Evolutionary conservation across 2,888 invertebrate species (phyloP).

Genomic region (Vannuccia rotundouncinata): DNA sequence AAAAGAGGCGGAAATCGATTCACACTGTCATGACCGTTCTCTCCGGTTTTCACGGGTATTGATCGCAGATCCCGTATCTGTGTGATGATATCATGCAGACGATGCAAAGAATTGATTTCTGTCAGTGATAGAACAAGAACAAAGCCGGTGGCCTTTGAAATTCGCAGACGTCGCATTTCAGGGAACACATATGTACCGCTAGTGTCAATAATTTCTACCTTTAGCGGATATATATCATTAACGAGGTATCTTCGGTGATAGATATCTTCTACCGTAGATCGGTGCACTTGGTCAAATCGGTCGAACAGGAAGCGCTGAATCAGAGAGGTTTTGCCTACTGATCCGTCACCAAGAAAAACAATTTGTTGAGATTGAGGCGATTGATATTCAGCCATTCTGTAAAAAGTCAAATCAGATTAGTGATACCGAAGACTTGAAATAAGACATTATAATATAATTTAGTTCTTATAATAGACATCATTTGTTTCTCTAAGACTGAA

Average conservation of each 20-base stretch:
- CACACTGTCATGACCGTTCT: background rate
- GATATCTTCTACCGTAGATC: conserved; percentile 28
- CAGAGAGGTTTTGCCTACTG: conserved; percentile 18
- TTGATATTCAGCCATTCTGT: background rate
- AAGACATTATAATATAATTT: too few relatives aligned
- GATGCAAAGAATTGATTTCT: background rate
- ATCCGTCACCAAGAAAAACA: conserved; percentile 4
- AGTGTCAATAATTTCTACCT: conserved; percentile 28
- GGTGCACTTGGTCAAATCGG: background rate
- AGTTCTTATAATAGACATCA: too few relatives aligned
- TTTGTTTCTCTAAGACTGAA: too few relatives aligned
- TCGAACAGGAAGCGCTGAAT: conserved; percentile 30
- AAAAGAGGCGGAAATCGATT: background rate
- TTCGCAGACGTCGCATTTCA: conserved; percentile 22
- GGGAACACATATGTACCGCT: conserved; percentile 28
- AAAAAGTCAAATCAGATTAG: too few relatives aligned
- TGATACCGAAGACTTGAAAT: too few relatives aligned
- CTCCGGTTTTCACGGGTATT: background rate
- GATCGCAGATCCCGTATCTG: background rate
- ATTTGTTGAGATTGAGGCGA: background rate
- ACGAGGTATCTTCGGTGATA: background rate
- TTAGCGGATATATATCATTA: background rate
- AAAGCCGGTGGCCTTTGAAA: conserved; percentile 20
- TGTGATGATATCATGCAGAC: background rate
- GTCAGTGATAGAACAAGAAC: conserved; percentile 10